A percentile compares a stretch with the other conserved stretches of the same genome.
phyloP scores from a whole-genome alignment of 2,113 vertebrate species.

The Siniperca chuatsi region DNA sequence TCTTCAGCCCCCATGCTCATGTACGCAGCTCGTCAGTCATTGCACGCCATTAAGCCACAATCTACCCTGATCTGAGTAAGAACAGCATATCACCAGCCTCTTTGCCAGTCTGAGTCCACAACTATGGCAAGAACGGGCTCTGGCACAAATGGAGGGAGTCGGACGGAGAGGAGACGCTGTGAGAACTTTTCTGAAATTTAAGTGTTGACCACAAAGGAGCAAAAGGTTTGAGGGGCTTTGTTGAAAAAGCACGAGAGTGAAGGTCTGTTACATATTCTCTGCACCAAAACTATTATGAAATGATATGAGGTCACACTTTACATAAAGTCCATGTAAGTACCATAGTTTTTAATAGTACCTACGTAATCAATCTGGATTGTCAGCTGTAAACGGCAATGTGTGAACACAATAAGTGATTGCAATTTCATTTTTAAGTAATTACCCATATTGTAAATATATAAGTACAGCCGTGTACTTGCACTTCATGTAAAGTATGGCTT shows the following conservation, averaged over 20 bases:
- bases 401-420: background rate
- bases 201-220: conserved; percentile 58
- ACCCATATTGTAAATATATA: background rate
- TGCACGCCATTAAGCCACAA: conserved; percentile 62
- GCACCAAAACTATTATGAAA: conserved; percentile 32
- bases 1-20: conserved; percentile 79
- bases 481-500: conserved; percentile 64
- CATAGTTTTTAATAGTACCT: background rate
- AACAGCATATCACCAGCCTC: conserved; percentile 71
- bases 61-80: conserved; percentile 68
- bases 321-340: conserved; percentile 48
- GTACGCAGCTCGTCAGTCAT: conserved; percentile 66
- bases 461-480: conserved; percentile 3
- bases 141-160: conserved; percentile 70
- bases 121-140: conserved; percentile 67
- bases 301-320: conserved; percentile 61
- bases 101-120: conserved; percentile 69
- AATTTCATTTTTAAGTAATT: background rate
- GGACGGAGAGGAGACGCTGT: conserved; percentile 62
- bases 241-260: conserved; percentile 59
- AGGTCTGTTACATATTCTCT: conserved; percentile 62
- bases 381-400: background rate
- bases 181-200: conserved; percentile 65
- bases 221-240: conserved; percentile 66
- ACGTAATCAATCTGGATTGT: conserved; percentile 13